Conservation (phyloP, 2,113 vertebrate genomes). For the Callocephalon fimbriatum region DNA sequence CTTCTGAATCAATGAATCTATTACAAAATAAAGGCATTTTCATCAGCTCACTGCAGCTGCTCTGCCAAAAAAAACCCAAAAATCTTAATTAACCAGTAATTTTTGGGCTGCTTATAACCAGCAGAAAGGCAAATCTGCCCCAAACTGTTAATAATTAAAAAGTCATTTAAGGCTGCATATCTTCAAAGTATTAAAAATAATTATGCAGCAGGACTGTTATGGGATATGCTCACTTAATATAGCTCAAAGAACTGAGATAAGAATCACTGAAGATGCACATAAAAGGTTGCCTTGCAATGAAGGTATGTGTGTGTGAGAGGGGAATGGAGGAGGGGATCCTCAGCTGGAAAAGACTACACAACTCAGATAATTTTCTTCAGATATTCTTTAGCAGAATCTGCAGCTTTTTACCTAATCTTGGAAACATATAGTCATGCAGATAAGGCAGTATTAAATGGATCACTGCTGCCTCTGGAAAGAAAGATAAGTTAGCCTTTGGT, state of each 20-base stretch:
- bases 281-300: neutral
- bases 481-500: slow-evolving; percentile 28
- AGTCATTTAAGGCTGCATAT: neutral
- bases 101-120: neutral
- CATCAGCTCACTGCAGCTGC: neutral
- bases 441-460: slow-evolving; percentile 37
- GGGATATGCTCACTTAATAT: neutral
- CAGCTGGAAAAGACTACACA: neutral
- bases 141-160: neutral
- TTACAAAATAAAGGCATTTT: neutral
- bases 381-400: neutral
- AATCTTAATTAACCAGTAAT: neutral
- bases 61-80: neutral
- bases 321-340: neutral
- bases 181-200: slow-evolving; percentile 30
- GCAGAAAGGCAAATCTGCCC: neutral
- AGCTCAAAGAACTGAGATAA: slow-evolving; percentile 17
- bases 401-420: neutral
- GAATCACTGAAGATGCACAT: neutral
- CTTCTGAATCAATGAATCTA: neutral
- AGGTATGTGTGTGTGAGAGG: neutral
- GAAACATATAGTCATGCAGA: neutral
- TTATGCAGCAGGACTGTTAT: neutral
- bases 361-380: neutral
- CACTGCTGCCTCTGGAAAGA: slow-evolving; percentile 2